These are phyloP conservation scores for Pipistrellus pipistrellus DNA, from an alignment of 2,797 vertebrate species.

Conservation along the genomic window DNA sequence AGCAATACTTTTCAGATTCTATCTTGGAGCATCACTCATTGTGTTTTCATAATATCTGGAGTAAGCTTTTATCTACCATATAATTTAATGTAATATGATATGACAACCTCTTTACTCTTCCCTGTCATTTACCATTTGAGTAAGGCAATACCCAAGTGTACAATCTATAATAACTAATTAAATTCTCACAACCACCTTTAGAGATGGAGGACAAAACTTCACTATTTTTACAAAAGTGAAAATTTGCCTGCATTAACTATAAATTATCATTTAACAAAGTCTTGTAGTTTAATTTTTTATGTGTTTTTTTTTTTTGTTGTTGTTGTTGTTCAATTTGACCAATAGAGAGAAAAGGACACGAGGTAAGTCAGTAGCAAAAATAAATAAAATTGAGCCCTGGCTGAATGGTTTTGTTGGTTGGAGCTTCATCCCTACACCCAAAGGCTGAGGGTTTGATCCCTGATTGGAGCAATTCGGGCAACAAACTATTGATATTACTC, in stretches of 20 bases:
- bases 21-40: background rate
- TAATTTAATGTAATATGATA: background rate
- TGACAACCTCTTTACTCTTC: background rate
- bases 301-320: background rate
- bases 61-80: background rate
- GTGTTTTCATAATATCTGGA: background rate
- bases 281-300: background rate
- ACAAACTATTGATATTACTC: background rate
- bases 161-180: background rate
- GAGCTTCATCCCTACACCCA: background rate
- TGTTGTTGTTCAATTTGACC: background rate
- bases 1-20: background rate
- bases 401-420: background rate
- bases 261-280: background rate
- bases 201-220: background rate
- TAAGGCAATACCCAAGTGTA: background rate
- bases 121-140: background rate
- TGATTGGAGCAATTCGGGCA: background rate
- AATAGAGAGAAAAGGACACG: background rate
- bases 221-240: constrained; percentile 7
- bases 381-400: background rate
- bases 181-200: background rate
- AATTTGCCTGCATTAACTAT: background rate
- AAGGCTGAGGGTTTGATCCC: too few species aligned
- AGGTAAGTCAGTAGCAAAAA: background rate